A percentile compares a stretch with the other conserved stretches of the same genome.
phyloP scores from a whole-genome alignment of 2,888 invertebrate genomes.

The Tetragnatha montana region DNA sequence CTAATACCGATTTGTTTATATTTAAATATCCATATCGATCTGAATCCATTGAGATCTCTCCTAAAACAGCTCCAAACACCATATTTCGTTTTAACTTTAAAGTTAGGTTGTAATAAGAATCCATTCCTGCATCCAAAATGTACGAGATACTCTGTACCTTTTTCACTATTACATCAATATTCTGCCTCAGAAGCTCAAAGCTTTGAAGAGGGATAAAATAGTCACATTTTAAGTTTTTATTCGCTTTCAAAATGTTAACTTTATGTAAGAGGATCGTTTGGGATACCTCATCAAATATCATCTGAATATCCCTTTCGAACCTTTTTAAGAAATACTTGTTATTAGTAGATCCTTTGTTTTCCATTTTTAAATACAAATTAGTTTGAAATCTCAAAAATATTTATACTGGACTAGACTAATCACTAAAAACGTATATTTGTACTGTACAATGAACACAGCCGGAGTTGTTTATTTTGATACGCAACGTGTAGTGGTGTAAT shows the following conservation, averaged over 20 bases:
- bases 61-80: constrained; percentile 26
- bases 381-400: no score
- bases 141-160: constrained; percentile 30
- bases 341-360: background rate
- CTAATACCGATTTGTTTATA: constrained; percentile 28
- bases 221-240: constrained; percentile 48
- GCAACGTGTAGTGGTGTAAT: no score
- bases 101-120: constrained; percentile 35
- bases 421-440: no score
- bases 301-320: constrained; percentile 55
- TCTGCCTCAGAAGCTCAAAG: background rate
- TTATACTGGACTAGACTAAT: no score
- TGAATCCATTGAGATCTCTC: constrained; percentile 1
- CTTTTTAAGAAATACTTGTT: constrained; percentile 27
- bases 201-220: constrained; percentile 50
- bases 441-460: no score
- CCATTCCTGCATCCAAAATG: constrained; percentile 24
- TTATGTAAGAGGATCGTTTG: background rate
- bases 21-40: constrained; percentile 39
- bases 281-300: constrained; percentile 37
- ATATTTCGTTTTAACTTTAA: constrained; percentile 27
- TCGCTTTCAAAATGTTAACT: constrained; percentile 47
- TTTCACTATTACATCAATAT: constrained; percentile 22
- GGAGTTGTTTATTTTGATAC: no score
- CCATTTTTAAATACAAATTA: no score